Base-by-base conservation (phyloP, 2,113 vertebrate genomes). In the Sus scrofa region DNA sequence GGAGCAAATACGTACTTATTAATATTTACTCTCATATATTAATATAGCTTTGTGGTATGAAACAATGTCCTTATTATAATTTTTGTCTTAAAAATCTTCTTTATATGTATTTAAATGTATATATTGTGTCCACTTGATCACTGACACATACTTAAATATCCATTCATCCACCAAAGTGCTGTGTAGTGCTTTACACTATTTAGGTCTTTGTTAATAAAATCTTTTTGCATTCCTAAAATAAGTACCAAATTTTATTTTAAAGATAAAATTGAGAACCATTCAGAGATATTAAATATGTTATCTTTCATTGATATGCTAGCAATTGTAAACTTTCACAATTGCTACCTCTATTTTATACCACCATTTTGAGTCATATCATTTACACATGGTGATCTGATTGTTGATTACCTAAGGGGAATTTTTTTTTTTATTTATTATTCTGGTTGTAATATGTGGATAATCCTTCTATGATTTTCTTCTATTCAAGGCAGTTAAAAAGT, bases 371-470 rank as follows among this genome's bases (percentile, higher is more conserved):
- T 56, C 30, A 71, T 88, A 52, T 88, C 77, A 86, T 79, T 98
- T 95, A 91, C 65, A 62, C 82, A 75, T 77, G 82, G 18, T 4
- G 26, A 82, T 91, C 96, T 97, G 74, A 91, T 77, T 96, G 93
- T 91, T 79, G 78, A 97, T 95, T 97, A 93, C 63, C 97, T 96
- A 96, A 60, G 85, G 50, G 65, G 79, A 97, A 95, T 44, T 96
- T 96, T 65, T 4, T 10, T 81, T 97, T 97, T 98, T 30, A 85
- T 96, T 96, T 30, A 0, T 96, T 97, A 88, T 91, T 96, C 63
- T 91, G 52, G 54, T 62, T 24, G 86, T 62, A 86, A 52, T 20
- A 3, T 62, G 50, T 32, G 12, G n/a, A 56, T 50, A 94, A 52
- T 1, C 0, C 85, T 96, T 78, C 1, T 26, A 96, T 86, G 82